These are phyloP conservation scores for Pseudanteris insignis DNA, from an alignment of 2,888 invertebrate genomes.

Conservation along the genomic window DNA sequence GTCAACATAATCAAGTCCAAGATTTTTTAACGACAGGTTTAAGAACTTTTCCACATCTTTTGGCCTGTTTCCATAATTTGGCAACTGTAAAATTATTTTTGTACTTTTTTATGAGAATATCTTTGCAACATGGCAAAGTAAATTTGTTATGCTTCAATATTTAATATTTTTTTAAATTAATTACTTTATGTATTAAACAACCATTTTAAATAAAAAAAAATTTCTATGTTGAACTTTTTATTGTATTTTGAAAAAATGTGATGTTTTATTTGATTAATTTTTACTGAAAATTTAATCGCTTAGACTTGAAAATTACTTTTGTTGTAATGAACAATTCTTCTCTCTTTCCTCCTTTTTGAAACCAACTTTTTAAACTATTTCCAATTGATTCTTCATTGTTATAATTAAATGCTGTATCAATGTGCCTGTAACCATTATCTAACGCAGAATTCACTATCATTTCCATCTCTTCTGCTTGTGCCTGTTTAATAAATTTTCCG, in stretches of 20 bases:
- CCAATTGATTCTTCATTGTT: constrained; percentile 82
- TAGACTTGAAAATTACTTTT: too few species aligned
- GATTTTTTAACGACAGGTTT: constrained; percentile 71
- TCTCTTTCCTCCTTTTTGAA: constrained; percentile 72
- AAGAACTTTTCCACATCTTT: constrained; percentile 75
- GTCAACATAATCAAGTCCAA: constrained; percentile 78
- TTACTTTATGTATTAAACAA: too few species aligned
- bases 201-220: background rate
- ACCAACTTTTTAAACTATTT: constrained; percentile 74
- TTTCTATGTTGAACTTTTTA: too few species aligned
- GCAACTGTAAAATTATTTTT: constrained; percentile 68
- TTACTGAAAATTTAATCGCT: too few species aligned
- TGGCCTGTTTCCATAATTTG: constrained; percentile 75
- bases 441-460: constrained; percentile 73
- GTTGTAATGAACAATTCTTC: constrained; percentile 82
- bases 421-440: constrained; percentile 78
- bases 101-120: too few species aligned
- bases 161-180: too few species aligned
- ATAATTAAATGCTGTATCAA: constrained; percentile 83
- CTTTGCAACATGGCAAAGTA: too few species aligned
- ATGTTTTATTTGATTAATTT: too few species aligned
- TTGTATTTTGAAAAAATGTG: too few species aligned
- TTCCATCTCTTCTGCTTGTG: constrained; percentile 74
- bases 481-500: too few species aligned
- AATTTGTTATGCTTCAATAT: too few species aligned